Evolutionary conservation across 2,797 vertebrate species (phyloP).

Genomic region (Clarias pachynema): DNA sequence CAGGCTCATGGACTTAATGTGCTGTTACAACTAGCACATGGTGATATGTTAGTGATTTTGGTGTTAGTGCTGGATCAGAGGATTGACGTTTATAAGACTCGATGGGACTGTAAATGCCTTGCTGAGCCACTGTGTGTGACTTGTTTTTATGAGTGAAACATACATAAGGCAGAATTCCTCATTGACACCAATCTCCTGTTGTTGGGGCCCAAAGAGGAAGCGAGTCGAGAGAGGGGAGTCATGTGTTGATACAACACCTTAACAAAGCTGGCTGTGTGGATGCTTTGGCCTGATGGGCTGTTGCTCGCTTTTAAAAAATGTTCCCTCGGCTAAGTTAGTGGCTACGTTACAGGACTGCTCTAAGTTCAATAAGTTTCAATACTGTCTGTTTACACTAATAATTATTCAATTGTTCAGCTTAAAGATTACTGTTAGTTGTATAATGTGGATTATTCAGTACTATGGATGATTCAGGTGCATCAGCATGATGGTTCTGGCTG

Average conservation of each 20-base stretch:
- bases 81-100: conserved; percentile 62
- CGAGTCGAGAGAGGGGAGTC: conserved; percentile 68
- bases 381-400: background rate
- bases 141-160: conserved; percentile 72
- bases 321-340: background rate
- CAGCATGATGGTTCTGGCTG: background rate
- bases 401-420: background rate
- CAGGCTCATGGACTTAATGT: conserved; percentile 64
- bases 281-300: conserved; percentile 73
- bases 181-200: conserved; percentile 81
- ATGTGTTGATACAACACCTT: conserved; percentile 82
- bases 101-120: conserved; percentile 67
- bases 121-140: conserved; percentile 71
- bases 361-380: background rate
- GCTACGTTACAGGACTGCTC: background rate
- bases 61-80: conserved; percentile 67
- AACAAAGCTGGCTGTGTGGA: conserved; percentile 81
- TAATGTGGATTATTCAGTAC: background rate
- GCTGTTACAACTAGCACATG: conserved; percentile 67
- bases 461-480: too few relatives aligned
- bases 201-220: conserved; percentile 76
- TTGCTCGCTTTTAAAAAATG: conserved; percentile 51
- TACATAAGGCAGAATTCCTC: conserved; percentile 77
- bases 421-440: background rate
- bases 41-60: conserved; percentile 64